A percentile compares a stretch with the other conserved stretches of the same genome.
Evolutionary conservation across 2,888 invertebrate species (phyloP).

Genomic region (Nesidiocoris tenuis): DNA sequence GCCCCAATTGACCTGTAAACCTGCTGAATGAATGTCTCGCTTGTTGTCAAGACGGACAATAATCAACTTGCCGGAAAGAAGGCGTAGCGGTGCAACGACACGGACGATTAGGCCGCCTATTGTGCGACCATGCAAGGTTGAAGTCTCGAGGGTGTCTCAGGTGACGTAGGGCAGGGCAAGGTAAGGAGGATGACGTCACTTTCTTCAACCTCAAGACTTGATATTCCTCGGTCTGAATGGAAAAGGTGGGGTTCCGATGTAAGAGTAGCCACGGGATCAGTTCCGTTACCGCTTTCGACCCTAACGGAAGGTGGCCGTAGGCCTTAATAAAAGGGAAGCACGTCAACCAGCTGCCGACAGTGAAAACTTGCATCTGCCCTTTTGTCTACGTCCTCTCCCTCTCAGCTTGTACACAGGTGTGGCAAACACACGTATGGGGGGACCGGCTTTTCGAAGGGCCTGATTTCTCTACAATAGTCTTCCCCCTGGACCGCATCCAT

Average conservation of each 20-base stretch:
- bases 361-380: constrained; percentile 32
- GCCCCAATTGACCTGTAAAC: too few species aligned
- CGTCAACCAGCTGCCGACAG: constrained; percentile 20
- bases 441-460: constrained; percentile 9
- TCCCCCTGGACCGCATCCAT: not conserved
- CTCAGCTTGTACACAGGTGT: constrained; percentile 33
- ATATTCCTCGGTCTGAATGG: not conserved
- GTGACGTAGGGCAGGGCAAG: constrained; percentile 18
- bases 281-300: constrained; percentile 21
- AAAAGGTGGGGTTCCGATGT: not conserved
- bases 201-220: not conserved
- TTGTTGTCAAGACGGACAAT: too few species aligned
- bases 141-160: not conserved
- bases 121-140: constrained; percentile 9
- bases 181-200: constrained; percentile 16
- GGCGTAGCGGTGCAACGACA: not conserved
- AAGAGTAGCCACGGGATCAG: constrained; percentile 14
- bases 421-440: not conserved
- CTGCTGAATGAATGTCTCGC: too few species aligned
- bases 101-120: not conserved
- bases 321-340: not conserved
- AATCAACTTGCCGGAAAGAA: not conserved
- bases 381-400: constrained; percentile 20
- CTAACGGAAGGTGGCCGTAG: constrained; percentile 30
- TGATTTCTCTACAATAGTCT: constrained; percentile 34